Conservation (phyloP, 2,797 vertebrate species). For the Toxotes lorentzi region DNA sequence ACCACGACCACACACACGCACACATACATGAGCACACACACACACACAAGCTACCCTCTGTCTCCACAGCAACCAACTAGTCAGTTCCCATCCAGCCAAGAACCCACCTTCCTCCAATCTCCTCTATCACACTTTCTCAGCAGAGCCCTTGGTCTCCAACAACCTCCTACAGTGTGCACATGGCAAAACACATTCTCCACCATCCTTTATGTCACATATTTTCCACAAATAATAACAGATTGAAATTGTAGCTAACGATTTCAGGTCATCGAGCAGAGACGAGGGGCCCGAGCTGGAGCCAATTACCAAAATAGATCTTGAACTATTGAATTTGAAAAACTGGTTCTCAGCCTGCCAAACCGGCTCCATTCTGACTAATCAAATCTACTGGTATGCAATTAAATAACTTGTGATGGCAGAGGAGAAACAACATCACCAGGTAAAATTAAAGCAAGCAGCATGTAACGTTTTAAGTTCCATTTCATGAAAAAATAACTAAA, state of each 20-base stretch:
- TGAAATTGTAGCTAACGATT: slow-evolving; percentile 13
- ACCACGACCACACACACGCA: slow-evolving; percentile 41
- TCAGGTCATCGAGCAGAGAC: slow-evolving; percentile 5
- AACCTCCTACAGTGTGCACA: slow-evolving; percentile 50
- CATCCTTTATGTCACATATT: slow-evolving; percentile 12
- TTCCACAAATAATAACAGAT: slow-evolving; percentile 38
- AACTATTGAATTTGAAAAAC: not conserved
- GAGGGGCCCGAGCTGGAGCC: not conserved
- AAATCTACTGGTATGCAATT: not conserved
- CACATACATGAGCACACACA: slow-evolving; percentile 30
- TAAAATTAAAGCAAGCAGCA: not conserved
- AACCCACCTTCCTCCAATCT: slow-evolving; percentile 48
- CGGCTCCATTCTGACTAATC: not conserved
- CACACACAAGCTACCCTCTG: slow-evolving; percentile 29
- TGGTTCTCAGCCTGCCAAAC: not conserved
- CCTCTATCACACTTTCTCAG: slow-evolving; percentile 7
- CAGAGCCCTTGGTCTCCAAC: slow-evolving; percentile 24
- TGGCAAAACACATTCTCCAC: slow-evolving; percentile 44
- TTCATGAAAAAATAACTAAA: not conserved
- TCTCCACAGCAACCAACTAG: slow-evolving; percentile 76
- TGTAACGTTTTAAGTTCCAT: not conserved
- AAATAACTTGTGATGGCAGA: not conserved
- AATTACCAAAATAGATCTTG: slow-evolving; percentile 8
- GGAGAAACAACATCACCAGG: not conserved
- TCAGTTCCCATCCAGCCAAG: slow-evolving; percentile 66